These are phyloP conservation scores for Urosaurus nigricauda DNA, from an alignment of 2,797 vertebrate genomes.

Conservation along the genomic window DNA sequence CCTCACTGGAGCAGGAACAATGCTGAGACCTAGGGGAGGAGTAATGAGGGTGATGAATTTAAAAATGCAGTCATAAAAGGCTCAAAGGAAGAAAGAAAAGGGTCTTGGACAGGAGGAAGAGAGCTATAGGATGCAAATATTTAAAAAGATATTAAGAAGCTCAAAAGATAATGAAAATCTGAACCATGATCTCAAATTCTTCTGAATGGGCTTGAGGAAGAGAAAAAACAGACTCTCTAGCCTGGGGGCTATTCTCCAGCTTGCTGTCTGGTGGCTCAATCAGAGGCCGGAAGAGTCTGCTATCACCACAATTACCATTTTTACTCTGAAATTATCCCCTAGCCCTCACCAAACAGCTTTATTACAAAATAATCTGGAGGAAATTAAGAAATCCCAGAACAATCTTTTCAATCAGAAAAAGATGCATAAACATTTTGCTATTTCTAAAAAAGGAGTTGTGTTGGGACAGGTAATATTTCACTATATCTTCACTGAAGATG, in stretches of 20 bases:
- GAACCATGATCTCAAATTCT: background rate
- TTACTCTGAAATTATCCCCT: conserved; percentile 34
- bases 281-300: conserved; percentile 62
- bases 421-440: conserved; percentile 24
- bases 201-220: conserved; percentile 38
- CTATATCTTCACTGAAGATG: conserved; percentile 34
- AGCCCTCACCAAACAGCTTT: background rate
- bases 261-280: conserved; percentile 50
- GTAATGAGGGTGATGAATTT: background rate
- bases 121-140: background rate
- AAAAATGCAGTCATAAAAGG: background rate
- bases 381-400: conserved; percentile 36
- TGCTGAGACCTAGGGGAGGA: conserved; percentile 17
- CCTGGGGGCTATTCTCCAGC: conserved; percentile 23
- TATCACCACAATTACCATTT: conserved; percentile 37
- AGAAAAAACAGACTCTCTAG: conserved; percentile 19
- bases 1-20: conserved; percentile 25
- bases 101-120: too few relatives aligned
- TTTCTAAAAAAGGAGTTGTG: conserved; percentile 28
- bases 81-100: background rate
- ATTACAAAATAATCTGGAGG: conserved; percentile 23
- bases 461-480: conserved; percentile 33
- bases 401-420: conserved; percentile 44
- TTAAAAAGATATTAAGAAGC: background rate
- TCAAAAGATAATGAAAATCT: background rate